Base-by-base conservation (phyloP, 2,113 vertebrate genomes). In the Xiphophorus couchianus region DNA sequence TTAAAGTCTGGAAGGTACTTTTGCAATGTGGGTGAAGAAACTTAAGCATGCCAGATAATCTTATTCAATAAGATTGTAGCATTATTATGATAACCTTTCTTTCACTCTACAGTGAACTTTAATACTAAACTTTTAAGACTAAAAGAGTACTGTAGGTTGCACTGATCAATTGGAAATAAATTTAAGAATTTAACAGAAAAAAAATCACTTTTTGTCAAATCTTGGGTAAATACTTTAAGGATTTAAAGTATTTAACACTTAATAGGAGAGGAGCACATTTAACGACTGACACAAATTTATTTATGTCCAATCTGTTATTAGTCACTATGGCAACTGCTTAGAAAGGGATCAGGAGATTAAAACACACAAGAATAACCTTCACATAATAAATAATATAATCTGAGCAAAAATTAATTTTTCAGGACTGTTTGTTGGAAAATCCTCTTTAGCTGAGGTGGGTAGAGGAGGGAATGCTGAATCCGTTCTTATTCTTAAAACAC, bases 341-440 rank as follows among this genome's bases (percentile, higher is more conserved):
- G 62, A 35, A 19, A 19, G 22, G 74, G 77, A 71, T 87, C 39
- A 66, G 3, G 22, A 44, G 8, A 66, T 66, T 14, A 58, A 84
- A 62, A 86, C 73, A 71, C 71, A 25, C 68, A 71, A 66, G 66
- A 77, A 81, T 83, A 83, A 30, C 71, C 74, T 27, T n/a, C 25
- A 63, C 80, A 78, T 81, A 61, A 82, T 83, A 74, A 29, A 76
- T 80, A 69, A 54, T 25, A 73, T 58, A 76, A 73, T 44, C 74
- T 80, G 73, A 89, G 65, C 64, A 63, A 1, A 58, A 76, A 84
- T 84, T 73, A 61, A 88, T 84, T 88, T 84, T 66, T 31, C 42
- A 78, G 88, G 74, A 51, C 39, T 39, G 63, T 78, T 35, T 81
- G 71, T 83, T 33, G 71, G 69, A 81, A 86, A 87, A 88, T 78